phyloP scores from a whole-genome alignment of 2,797 vertebrate species.

The Notolabrus celidotus region DNA sequence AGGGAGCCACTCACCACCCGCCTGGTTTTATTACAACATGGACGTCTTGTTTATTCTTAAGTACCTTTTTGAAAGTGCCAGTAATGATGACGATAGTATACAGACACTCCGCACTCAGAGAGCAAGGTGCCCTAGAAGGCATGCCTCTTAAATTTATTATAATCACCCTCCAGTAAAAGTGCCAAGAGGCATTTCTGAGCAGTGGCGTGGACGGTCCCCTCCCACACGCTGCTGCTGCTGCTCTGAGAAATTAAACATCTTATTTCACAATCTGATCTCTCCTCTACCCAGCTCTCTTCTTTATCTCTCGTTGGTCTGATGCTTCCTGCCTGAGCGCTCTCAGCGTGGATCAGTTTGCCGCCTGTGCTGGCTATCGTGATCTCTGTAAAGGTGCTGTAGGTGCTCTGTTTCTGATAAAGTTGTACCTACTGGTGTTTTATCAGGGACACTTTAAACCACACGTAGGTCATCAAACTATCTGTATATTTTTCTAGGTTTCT shows the following conservation, averaged over 20 bases:
- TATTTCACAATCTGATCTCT: conserved; percentile 14
- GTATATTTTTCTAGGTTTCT: neutral
- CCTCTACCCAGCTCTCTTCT: neutral
- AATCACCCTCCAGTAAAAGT: neutral
- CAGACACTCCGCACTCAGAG: neutral
- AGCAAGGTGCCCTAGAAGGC: neutral
- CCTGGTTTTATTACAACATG: neutral
- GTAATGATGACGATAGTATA: neutral
- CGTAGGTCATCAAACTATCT: neutral
- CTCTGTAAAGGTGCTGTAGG: conserved; percentile 17
- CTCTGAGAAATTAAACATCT: neutral
- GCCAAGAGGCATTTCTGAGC: neutral
- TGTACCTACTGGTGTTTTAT: neutral
- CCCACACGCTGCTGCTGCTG: neutral
- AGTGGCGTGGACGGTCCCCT: neutral
- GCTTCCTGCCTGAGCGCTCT: conserved; percentile 38
- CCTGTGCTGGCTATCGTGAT: neutral
- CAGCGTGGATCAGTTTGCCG: neutral
- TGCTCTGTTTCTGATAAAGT: neutral
- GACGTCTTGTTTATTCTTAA: neutral
- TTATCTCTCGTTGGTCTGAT: conserved; percentile 46
- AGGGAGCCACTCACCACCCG: neutral
- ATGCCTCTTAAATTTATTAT: neutral
- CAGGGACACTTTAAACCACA: neutral
- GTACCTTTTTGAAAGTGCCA: neutral